Conservation (phyloP, 2,797 vertebrate species). For the Halcyon badia region DNA sequence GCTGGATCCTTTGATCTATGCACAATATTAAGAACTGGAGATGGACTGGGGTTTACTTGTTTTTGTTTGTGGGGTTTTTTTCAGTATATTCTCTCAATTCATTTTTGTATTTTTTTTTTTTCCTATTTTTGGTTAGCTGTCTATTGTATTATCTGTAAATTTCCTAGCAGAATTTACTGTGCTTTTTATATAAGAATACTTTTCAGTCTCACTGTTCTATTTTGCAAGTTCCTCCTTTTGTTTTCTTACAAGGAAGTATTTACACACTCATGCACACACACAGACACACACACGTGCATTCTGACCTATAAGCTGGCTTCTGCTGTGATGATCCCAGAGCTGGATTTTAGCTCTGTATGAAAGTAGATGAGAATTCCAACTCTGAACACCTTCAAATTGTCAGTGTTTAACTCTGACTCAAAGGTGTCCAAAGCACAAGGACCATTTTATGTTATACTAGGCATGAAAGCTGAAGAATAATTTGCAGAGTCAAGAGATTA, state of each 20-base stretch:
- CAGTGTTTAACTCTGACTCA: neutral
- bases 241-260: neutral
- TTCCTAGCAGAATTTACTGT: neutral
- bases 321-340: neutral
- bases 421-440: neutral
- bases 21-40: neutral
- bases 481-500: neutral
- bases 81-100: neutral
- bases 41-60: neutral
- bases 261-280: neutral
- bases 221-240: neutral
- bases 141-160: neutral
- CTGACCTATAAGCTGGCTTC: neutral
- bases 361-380: neutral
- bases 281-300: fast-evolving
- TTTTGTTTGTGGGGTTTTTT: neutral
- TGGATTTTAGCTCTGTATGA: neutral
- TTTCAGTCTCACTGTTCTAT: neutral
- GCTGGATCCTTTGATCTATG: neutral
- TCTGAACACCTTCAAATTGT: neutral
- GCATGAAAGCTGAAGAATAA: neutral
- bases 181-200: neutral
- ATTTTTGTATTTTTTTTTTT: neutral
- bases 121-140: neutral
- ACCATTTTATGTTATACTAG: neutral